phyloP scores from a whole-genome alignment of 2,113 vertebrate species.

The Lutjanus erythropterus region DNA sequence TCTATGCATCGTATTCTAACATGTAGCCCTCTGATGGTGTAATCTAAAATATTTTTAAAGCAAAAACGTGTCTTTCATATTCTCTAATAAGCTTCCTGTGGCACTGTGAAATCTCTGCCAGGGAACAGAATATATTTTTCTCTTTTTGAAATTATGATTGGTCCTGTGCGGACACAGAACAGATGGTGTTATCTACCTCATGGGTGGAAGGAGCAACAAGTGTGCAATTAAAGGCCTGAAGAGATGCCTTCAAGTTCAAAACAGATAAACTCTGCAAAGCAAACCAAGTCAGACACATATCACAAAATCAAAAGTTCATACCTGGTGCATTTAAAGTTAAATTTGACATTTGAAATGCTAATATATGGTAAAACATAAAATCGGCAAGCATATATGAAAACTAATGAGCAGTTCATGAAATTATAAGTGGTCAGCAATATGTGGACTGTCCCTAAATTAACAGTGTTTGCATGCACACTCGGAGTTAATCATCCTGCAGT shows the following conservation, averaged over 20 bases:
- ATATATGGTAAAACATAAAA: constrained; percentile 34
- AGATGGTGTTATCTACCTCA: constrained; percentile 79
- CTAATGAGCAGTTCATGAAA: constrained; percentile 25
- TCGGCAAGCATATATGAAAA: constrained; percentile 8
- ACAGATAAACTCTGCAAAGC: constrained; percentile 31
- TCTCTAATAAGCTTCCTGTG: constrained; percentile 33
- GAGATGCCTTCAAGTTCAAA: constrained; percentile 59
- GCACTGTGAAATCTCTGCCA: constrained; percentile 76
- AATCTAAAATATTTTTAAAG: constrained; percentile 4
- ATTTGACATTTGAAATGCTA: constrained; percentile 24
- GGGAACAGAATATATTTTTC: constrained; percentile 65
- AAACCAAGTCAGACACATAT: constrained; percentile 38
- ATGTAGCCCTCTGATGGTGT: not conserved
- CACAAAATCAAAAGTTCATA: constrained; percentile 42
- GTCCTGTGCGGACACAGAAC: constrained; percentile 70
- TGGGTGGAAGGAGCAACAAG: constrained; percentile 73
- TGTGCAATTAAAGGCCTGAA: constrained; percentile 80
- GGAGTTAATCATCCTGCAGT: constrained; percentile 11
- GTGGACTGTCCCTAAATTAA: constrained; percentile 16
- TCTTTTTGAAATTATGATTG: constrained; percentile 72
- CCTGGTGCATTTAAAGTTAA: constrained; percentile 8
- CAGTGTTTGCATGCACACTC: not conserved
- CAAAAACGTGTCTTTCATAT: not conserved
- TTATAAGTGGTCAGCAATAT: constrained; percentile 47
- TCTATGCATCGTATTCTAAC: not conserved